Base-by-base conservation (phyloP, 1,140 invertebrate species). In the Hypsibius dujardini region DNA sequence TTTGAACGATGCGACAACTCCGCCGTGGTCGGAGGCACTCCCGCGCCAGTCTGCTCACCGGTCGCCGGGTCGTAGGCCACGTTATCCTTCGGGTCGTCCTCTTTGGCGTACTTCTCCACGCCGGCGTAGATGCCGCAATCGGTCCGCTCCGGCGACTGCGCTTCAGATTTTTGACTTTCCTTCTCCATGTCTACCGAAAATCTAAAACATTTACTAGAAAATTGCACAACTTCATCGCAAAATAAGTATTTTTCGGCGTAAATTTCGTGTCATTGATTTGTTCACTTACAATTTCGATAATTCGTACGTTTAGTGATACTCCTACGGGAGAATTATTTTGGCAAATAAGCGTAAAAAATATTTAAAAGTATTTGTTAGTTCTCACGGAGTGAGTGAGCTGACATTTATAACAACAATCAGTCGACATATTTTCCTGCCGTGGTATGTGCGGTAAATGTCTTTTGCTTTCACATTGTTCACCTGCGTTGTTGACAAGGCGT, bases 61-160 rank as follows among this genome's bases (percentile, higher is more conserved):
- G 50, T 56, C 7, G 50, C 50, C n/a, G 50, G 50, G n/a, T 56
- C 50, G n/a, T 56, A 56, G n/a, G 50, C 50, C n/a, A 56, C 50
- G n/a, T 56, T 56, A n/a, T 56, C 7, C 50, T 56, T n/a, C 50
- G 50, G 50, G n/a, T 56, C 7, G 50, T 56, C 50, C n/a, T 56
- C 50, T 56, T 56, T 56, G 50, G 50, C n/a, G 50, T 56, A 56
- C 50, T 56, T 56, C n/a, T 56, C 50, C 7, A n/a, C 50, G n/a
- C 50, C 50, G 7, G 50, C 50, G 50, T 7, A 56, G 7, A 56
- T 56, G 7, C 50, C 50, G n/a, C 50, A 7, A n/a, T 56, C 50
- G 7, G 50, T 56, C 50, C 50, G 7, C 7, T 56, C n/a, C 50
- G 7, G 50, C 7, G 50, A 7, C 50, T n/a, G n/a, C n/a, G n/a